Conservation (phyloP, 2,888 invertebrate genomes). For the Anarsia innoxiella region DNA sequence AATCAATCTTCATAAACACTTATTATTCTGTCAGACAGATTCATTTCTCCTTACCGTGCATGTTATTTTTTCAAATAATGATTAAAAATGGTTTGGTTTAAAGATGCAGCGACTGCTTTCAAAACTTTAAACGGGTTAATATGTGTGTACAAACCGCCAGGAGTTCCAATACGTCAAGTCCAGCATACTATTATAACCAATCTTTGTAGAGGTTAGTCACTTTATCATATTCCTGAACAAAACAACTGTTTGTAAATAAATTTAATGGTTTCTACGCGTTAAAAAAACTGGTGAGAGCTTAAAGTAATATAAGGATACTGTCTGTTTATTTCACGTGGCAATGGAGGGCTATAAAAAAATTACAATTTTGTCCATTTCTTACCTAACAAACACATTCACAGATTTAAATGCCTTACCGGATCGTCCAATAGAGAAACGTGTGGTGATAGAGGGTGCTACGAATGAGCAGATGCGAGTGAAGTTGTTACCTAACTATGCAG, state of each 20-base stretch:
- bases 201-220: conserved; percentile 82
- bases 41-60: too few species aligned
- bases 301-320: too few species aligned
- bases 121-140: conserved; percentile 82
- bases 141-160: conserved; percentile 86
- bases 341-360: too few species aligned
- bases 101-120: conserved; percentile 76
- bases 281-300: too few species aligned
- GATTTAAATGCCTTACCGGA: conserved; percentile 82
- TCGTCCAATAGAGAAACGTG: conserved; percentile 74
- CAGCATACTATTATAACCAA: conserved; percentile 76
- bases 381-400: too few species aligned
- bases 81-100: conserved; percentile 45
- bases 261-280: too few species aligned
- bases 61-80: neutral
- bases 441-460: conserved; percentile 79
- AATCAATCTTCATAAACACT: too few species aligned
- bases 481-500: conserved; percentile 80
- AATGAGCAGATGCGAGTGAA: conserved; percentile 73
- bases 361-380: too few species aligned
- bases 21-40: too few species aligned
- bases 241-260: too few species aligned
- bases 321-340: too few species aligned
- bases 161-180: conserved; percentile 68
- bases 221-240: too few species aligned